A percentile compares a stretch with the other conserved stretches of the same genome.
phyloP scores from a whole-genome alignment of 2,113 vertebrate species.

The Ammodytes dubius region DNA sequence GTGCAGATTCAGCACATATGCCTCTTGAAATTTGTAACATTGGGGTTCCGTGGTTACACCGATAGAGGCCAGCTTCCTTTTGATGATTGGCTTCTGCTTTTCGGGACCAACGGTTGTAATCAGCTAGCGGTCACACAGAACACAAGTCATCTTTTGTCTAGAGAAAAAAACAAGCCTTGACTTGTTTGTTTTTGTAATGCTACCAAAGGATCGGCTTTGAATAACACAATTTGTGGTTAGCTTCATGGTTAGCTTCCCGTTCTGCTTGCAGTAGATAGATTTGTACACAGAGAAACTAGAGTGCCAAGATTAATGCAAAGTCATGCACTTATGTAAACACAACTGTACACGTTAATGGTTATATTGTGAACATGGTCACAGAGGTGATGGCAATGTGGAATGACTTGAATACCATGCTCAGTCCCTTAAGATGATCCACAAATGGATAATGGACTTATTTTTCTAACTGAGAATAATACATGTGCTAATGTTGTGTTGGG shows the following conservation, averaged over 20 bases:
- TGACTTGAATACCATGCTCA: slow-evolving; percentile 26
- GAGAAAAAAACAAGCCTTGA: background rate
- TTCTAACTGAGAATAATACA: background rate
- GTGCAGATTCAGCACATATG: slow-evolving; percentile 29
- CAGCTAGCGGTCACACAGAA: slow-evolving; percentile 11
- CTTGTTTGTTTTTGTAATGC: slow-evolving; percentile 7
- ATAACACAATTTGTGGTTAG: background rate
- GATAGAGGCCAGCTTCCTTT: background rate
- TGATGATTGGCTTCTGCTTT: slow-evolving; percentile 28
- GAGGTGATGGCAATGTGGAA: background rate
- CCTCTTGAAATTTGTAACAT: slow-evolving; percentile 46
- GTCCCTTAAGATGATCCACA: slow-evolving; percentile 8
- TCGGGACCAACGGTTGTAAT: slow-evolving; percentile 29
- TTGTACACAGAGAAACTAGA: background rate
- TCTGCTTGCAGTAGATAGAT: background rate
- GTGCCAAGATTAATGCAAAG: background rate
- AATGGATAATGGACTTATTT: background rate
- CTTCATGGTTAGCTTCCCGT: background rate
- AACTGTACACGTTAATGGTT: background rate
- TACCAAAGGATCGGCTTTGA: slow-evolving; percentile 7
- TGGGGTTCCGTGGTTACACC: slow-evolving; percentile 5
- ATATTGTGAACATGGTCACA: background rate
- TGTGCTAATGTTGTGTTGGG: slow-evolving; percentile 10
- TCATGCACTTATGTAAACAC: background rate
- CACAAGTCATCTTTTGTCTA: slow-evolving; percentile 6